Conservation (phyloP, 2,888 invertebrate species). For the Exocentrus adspersus region DNA sequence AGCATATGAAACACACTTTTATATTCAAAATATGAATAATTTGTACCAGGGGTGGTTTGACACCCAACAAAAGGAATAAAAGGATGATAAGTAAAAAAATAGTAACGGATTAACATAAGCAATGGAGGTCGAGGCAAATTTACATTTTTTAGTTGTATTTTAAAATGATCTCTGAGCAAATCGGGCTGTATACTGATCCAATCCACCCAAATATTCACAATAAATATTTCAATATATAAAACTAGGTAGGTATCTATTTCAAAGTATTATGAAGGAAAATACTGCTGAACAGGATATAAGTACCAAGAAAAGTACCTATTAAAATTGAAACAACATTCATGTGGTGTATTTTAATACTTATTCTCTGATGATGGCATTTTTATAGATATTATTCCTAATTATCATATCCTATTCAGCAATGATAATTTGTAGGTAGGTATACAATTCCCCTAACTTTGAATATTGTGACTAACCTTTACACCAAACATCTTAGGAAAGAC, state of each 20-base stretch:
- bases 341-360: no score
- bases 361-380: no score
- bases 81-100: neutral
- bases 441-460: slow-evolving; percentile 7
- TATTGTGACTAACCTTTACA: slow-evolving; percentile 14
- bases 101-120: neutral
- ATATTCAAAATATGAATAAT: neutral
- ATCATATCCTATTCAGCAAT: no score
- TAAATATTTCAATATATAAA: slow-evolving; percentile 6
- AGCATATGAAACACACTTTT: neutral
- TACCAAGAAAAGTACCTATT: no score
- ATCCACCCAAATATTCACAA: slow-evolving; percentile 4
- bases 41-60: neutral
- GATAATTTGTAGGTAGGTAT: neutral
- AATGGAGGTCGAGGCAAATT: neutral
- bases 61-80: neutral
- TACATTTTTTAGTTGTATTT: neutral
- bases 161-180: neutral
- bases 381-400: no score
- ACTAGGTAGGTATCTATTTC: neutral
- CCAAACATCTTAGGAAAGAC: slow-evolving; percentile 14
- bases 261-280: no score
- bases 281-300: no score
- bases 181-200: neutral
- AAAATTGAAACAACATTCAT: no score